These are phyloP conservation scores for Panulirus ornatus DNA, from an alignment of 1,140 invertebrate species.

Conservation along the genomic window DNA sequence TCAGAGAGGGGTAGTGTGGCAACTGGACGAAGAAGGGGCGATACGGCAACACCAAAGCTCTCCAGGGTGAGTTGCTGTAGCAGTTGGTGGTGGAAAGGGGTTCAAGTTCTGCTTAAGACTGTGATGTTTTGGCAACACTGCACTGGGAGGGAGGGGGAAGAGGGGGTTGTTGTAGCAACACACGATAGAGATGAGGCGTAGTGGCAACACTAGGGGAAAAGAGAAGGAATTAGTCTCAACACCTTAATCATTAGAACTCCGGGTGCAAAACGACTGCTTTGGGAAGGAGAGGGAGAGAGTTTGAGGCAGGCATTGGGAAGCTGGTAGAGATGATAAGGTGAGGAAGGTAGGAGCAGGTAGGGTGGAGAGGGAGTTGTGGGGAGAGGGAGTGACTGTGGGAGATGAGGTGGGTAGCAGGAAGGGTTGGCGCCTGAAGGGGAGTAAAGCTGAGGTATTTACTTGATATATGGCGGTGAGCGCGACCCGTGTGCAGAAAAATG, in stretches of 20 bases:
- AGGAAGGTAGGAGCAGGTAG: neutral
- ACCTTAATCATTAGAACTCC: no score
- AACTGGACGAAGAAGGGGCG: no score
- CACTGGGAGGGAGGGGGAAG: neutral
- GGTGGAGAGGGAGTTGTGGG: neutral
- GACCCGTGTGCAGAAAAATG: neutral
- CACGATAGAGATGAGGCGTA: neutral
- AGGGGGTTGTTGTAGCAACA: neutral
- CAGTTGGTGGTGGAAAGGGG: no score
- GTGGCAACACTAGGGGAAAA: no score
- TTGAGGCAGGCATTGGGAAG: neutral
- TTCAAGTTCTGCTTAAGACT: neutral
- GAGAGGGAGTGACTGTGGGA: neutral
- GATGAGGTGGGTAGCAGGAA: neutral
- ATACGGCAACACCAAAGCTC: no score
- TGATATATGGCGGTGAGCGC: slow-evolving; percentile 1
- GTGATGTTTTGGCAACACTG: neutral
- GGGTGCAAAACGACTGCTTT: neutral
- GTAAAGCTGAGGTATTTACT: slow-evolving; percentile 25
- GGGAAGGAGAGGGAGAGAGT: neutral
- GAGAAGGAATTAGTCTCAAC: no score
- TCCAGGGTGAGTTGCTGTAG: no score
- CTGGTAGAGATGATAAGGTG: neutral
- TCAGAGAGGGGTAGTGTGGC: no score
- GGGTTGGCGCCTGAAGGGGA: neutral